Evolutionary conservation across 1,140 invertebrate species (phyloP).

Genomic region (Hirudo medicinalis): DNA sequence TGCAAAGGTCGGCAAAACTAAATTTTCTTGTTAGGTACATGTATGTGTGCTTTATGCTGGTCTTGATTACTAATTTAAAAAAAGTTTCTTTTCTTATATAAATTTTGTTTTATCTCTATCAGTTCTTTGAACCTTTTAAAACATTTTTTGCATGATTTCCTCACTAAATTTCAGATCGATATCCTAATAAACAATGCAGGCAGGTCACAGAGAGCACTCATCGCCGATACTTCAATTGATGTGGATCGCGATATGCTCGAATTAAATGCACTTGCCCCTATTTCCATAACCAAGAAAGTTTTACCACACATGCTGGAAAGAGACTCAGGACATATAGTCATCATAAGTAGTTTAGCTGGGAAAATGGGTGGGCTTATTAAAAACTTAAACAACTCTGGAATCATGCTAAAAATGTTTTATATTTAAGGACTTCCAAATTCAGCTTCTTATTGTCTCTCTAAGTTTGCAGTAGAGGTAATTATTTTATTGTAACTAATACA

Average conservation of each 20-base stretch:
- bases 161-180: conserved; percentile 49
- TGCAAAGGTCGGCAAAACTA: conserved; percentile 46
- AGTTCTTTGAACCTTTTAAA: conserved; percentile 12
- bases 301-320: conserved; percentile 52
- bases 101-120: no score
- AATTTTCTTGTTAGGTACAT: neutral
- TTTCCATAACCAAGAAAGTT: conserved; percentile 57
- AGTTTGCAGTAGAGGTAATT: conserved; percentile 65
- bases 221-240: conserved; percentile 58
- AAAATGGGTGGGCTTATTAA: conserved; percentile 39
- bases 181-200: conserved; percentile 70
- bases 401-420: conserved; percentile 10
- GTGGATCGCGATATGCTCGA: conserved; percentile 68
- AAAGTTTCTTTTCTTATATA: neutral
- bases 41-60: neutral
- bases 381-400: neutral
- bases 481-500: neutral
- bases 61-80: neutral
- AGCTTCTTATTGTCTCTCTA: conserved; percentile 61
- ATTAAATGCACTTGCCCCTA: conserved; percentile 62
- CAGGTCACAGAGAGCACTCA: conserved; percentile 60
- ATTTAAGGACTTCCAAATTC: conserved; percentile 53
- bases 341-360: conserved; percentile 60
- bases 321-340: conserved; percentile 54
- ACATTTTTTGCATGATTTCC: conserved; percentile 25